Conservation (phyloP, 2,888 invertebrate species). For the Callinectes sapidus region DNA sequence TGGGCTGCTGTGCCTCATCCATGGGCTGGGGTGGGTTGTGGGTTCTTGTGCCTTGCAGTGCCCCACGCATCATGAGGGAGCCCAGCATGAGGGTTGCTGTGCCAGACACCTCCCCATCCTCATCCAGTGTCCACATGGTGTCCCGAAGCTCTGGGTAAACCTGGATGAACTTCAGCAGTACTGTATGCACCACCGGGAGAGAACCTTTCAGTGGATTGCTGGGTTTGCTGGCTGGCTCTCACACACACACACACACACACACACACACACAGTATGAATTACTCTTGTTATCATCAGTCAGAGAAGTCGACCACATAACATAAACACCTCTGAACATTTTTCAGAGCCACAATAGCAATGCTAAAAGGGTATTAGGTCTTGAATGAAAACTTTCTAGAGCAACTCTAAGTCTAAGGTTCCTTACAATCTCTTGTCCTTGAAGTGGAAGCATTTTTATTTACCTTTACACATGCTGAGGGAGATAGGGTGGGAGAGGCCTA, state of each 20-base stretch:
- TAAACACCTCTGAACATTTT: no score
- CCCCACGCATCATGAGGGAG: constrained; percentile 68
- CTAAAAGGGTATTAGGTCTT: no score
- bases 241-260: neutral
- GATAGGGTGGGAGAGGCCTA: constrained; percentile 71
- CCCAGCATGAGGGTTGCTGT: constrained; percentile 72
- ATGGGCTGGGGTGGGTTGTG: constrained; percentile 46
- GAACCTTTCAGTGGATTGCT: neutral
- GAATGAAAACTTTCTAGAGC: no score
- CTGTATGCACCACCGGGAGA: constrained; percentile 23
- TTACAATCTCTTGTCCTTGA: neutral
- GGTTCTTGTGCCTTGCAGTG: constrained; percentile 46
- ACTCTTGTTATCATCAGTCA: no score
- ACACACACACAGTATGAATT: no score
- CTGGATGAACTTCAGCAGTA: constrained; percentile 72
- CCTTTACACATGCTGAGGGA: constrained; percentile 73
- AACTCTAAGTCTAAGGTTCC: neutral
- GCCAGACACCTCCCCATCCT: constrained; percentile 71
- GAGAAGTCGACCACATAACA: no score
- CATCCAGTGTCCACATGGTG: constrained; percentile 70
- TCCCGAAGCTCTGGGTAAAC: constrained; percentile 70
- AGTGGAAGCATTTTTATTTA: neutral
- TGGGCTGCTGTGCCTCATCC: constrained; percentile 58
- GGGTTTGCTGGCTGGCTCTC: neutral
- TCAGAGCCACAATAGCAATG: no score